Percentiles rank a stretch among this genome's conserved stretches.
These are phyloP conservation scores for Ceratitis capitata DNA, from an alignment of 1,140 invertebrate species.

Conservation along the genomic window DNA sequence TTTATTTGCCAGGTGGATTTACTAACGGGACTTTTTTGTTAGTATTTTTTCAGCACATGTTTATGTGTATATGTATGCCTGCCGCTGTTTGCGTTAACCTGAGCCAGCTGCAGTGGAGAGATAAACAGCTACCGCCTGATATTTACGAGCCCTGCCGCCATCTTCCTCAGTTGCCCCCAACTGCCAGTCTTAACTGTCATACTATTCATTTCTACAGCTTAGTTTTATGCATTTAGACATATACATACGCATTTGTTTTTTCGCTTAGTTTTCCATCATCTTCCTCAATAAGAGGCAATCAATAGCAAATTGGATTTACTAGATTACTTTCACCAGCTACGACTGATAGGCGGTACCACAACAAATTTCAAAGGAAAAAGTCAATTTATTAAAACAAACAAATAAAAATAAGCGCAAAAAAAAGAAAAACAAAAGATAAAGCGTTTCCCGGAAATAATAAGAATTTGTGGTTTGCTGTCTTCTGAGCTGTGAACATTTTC, in stretches of 20 bases:
- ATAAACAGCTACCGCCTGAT: background rate
- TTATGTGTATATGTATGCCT: background rate
- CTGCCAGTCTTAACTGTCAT: no score
- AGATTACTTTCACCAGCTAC: background rate
- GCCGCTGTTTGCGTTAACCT: background rate
- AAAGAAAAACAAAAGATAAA: no score
- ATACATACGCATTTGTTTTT: background rate
- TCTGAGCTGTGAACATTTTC: background rate
- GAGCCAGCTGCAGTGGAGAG: background rate
- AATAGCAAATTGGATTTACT: background rate
- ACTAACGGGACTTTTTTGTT: background rate
- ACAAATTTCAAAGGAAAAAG: no score
- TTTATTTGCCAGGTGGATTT: background rate
- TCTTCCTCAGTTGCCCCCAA: no score
- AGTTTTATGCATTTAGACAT: background rate
- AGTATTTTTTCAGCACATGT: background rate
- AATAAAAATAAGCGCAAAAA: no score
- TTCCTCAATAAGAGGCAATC: background rate
- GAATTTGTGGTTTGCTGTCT: no score
- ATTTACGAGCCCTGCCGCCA: no score
- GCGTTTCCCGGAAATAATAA: background rate
- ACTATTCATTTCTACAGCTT: background rate
- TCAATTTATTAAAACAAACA: no score
- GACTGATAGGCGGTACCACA: no score
- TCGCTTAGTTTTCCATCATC: background rate